These are phyloP conservation scores for Papilio xuthus DNA, from an alignment of 1,140 invertebrate genomes.

Conservation along the genomic window DNA sequence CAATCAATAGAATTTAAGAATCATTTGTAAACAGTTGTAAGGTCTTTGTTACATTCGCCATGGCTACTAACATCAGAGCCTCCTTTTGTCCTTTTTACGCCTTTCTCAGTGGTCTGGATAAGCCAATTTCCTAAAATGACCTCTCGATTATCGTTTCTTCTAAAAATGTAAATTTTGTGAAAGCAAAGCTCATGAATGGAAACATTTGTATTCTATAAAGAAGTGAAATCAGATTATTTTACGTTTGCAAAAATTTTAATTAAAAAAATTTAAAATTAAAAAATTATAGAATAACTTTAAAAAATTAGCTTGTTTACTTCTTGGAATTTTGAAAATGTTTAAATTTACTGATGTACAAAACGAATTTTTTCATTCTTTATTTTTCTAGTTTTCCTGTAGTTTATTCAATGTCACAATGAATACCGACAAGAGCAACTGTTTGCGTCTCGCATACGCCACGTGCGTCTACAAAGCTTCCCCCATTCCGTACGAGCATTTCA, in stretches of 20 bases:
- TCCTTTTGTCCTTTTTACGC: constrained; percentile 35
- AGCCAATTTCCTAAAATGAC: constrained; percentile 47
- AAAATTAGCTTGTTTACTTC: neutral
- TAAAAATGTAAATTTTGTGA: constrained; percentile 47
- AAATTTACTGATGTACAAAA: neutral
- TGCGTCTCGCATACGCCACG: constrained; percentile 30
- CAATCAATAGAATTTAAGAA: neutral
- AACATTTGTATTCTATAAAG: constrained; percentile 43
- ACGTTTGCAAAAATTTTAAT: neutral
- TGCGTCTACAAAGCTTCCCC: constrained; percentile 42
- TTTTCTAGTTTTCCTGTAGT: neutral
- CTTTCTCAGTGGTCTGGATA: constrained; percentile 41
- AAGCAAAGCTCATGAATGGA: constrained; percentile 19
- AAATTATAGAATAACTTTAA: neutral
- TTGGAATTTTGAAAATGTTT: too few relatives aligned
- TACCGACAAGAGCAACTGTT: constrained; percentile 31
- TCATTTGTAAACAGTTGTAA: neutral
- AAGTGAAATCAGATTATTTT: neutral
- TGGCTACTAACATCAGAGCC: constrained; percentile 14
- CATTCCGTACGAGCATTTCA: constrained; percentile 38
- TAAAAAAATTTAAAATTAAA: too few relatives aligned
- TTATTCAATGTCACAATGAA: constrained; percentile 32
- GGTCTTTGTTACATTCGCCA: neutral
- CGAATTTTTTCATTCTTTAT: neutral
- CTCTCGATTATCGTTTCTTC: constrained; percentile 53